Conservation (phyloP, 2,888 invertebrate species). For the Dilophus febrilis region DNA sequence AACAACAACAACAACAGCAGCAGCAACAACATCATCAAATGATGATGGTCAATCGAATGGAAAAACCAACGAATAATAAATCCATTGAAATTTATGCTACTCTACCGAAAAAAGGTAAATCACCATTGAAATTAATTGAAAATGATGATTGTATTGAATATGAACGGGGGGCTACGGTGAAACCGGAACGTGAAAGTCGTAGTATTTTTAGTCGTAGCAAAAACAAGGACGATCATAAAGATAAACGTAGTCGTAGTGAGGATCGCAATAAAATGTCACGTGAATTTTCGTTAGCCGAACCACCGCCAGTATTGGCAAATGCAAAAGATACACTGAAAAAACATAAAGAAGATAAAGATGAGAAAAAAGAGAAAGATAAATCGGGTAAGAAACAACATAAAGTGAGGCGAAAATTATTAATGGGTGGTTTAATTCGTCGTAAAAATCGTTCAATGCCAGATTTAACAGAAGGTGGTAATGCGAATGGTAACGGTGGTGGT, state of each 20-base stretch:
- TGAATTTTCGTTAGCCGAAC: slow-evolving; percentile 51
- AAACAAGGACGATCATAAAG: slow-evolving; percentile 52
- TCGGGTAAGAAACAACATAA: slow-evolving; percentile 79
- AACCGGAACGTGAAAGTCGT: slow-evolving; percentile 49
- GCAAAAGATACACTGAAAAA: slow-evolving; percentile 35
- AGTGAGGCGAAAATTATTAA: slow-evolving; percentile 66
- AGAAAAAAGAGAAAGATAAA: slow-evolving; percentile 50
- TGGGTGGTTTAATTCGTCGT: slow-evolving; percentile 75
- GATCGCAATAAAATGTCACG: slow-evolving; percentile 62
- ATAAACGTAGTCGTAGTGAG: slow-evolving; percentile 68
- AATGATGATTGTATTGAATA: slow-evolving; percentile 54
- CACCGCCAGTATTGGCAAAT: slow-evolving; percentile 29
- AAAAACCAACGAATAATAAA: slow-evolving; percentile 33
- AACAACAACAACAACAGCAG: slow-evolving; percentile 44
- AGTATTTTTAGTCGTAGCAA: slow-evolving; percentile 50
- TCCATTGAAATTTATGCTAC: slow-evolving; percentile 85
- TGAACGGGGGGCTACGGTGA: slow-evolving; percentile 36
- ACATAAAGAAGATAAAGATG: slow-evolving; percentile 41
- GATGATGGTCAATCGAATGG: slow-evolving; percentile 30
- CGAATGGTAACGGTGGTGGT: no score
- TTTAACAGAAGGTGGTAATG: slow-evolving; percentile 57
- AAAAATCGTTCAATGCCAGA: slow-evolving; percentile 89
- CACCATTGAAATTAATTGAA: slow-evolving; percentile 40
- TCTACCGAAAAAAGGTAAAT: slow-evolving; percentile 64
- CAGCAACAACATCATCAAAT: slow-evolving; percentile 39